phyloP scores from a whole-genome alignment of 2,888 invertebrate species.

The Dynastes grantii region DNA sequence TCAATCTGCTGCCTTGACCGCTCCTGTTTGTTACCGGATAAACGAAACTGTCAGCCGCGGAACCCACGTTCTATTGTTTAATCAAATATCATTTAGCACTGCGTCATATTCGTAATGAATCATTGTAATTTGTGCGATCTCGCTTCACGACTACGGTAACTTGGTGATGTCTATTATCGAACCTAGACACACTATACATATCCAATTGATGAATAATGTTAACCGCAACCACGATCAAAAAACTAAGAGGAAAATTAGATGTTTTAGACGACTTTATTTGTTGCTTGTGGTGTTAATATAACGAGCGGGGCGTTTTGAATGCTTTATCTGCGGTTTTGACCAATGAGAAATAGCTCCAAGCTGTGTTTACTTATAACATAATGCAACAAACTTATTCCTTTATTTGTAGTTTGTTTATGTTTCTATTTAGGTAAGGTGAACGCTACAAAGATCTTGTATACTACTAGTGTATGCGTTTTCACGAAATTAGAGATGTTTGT shows the following conservation, averaged over 20 bases:
- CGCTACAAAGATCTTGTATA: no score
- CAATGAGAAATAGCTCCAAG: no score
- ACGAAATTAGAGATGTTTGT: no score
- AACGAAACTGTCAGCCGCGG: constrained; percentile 40
- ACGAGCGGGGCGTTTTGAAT: no score
- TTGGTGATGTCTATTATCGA: constrained; percentile 4
- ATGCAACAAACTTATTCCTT: no score
- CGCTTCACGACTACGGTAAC: not conserved
- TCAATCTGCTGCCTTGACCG: constrained; percentile 37
- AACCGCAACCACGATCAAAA: not conserved
- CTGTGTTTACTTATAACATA: no score
- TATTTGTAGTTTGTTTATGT: no score
- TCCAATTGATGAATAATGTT: constrained; percentile 17
- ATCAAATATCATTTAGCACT: constrained; percentile 51
- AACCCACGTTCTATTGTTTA: constrained; percentile 54
- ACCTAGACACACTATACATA: not conserved
- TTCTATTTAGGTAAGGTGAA: no score
- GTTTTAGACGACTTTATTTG: constrained; percentile 13
- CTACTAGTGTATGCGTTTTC: no score
- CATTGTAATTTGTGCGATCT: constrained; percentile 43
- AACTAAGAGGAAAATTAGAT: constrained; percentile 9
- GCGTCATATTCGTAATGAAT: constrained; percentile 47
- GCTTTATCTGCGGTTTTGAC: no score
- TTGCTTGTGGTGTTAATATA: not conserved
- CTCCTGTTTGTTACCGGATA: constrained; percentile 49